Percentiles rank a stretch among this genome's conserved stretches.
These are phyloP conservation scores for Aleadryas rufinucha DNA, from an alignment of 2,113 vertebrate genomes.

Conservation along the genomic window DNA sequence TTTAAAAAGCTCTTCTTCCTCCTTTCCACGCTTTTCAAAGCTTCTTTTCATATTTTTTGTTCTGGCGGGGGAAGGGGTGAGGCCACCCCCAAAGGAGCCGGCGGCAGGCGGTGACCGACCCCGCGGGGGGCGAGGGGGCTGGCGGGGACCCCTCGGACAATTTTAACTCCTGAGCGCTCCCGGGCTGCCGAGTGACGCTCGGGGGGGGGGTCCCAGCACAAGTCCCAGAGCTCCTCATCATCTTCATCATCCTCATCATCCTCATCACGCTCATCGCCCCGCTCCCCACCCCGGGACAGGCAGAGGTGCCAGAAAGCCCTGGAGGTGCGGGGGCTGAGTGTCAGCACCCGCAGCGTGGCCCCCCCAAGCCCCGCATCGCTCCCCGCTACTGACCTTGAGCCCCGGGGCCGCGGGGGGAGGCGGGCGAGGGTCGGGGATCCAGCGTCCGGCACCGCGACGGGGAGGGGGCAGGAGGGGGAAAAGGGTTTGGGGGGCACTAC, in stretches of 20 bases:
- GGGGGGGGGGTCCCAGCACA: neutral
- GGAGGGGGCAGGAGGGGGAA: neutral
- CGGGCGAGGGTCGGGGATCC: neutral
- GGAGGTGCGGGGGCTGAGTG: neutral
- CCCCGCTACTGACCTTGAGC: slow-evolving; percentile 84
- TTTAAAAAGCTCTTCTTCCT: neutral
- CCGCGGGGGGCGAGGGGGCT: no score
- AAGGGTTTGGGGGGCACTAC: no score
- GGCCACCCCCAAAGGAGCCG: neutral
- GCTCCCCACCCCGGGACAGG: neutral
- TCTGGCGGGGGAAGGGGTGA: neutral
- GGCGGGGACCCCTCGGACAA: neutral
- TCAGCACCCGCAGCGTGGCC: neutral
- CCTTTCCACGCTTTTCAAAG: neutral
- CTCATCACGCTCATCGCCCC: neutral
- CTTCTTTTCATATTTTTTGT: neutral
- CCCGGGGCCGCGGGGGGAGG: neutral
- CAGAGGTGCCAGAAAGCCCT: neutral
- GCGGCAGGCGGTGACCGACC: neutral
- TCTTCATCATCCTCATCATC: neutral
- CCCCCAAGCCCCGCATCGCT: slow-evolving; percentile 4
- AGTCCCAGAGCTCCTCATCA: no score
- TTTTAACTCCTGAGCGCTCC: neutral
- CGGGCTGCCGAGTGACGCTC: neutral
- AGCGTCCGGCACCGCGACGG: neutral